phyloP scores from a whole-genome alignment of 1,140 invertebrate genomes.

The Neocloeon triangulifer region DNA sequence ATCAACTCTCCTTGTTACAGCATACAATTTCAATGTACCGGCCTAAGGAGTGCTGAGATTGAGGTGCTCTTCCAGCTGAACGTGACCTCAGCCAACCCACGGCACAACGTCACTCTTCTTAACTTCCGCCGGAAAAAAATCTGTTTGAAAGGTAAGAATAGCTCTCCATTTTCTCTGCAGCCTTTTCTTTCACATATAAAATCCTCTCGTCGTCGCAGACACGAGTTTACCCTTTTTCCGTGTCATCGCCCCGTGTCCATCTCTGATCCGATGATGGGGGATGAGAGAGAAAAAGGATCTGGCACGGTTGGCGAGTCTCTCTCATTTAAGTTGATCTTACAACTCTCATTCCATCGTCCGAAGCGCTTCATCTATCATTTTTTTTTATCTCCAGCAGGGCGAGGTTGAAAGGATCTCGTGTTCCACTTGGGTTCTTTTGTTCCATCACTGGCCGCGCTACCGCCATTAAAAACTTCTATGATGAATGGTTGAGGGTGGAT shows the following conservation, averaged over 20 bases:
- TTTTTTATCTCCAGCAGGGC: too few species aligned
- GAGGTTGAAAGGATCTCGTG: too few species aligned
- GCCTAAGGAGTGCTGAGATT: slow-evolving; percentile 48
- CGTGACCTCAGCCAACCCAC: slow-evolving; percentile 36
- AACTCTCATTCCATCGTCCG: too few species aligned
- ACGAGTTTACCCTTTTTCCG: too few species aligned
- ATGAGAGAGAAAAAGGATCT: not conserved
- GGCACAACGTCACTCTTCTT: slow-evolving; percentile 45
- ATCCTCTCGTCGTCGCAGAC: too few species aligned
- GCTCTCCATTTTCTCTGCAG: not conserved
- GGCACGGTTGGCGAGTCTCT: too few species aligned
- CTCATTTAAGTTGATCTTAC: too few species aligned
- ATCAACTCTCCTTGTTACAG: slow-evolving; percentile 32
- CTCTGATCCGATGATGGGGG: not conserved
- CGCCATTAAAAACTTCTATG: too few species aligned
- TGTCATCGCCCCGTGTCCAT: too few species aligned
- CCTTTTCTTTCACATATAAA: not conserved
- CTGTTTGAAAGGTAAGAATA: slow-evolving; percentile 52
- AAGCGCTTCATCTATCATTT: too few species aligned
- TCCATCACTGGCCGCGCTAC: too few species aligned
- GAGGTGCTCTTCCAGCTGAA: slow-evolving; percentile 50
- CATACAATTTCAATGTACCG: slow-evolving; percentile 54
- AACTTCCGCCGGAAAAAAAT: slow-evolving; percentile 70
- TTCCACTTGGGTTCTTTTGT: too few species aligned
- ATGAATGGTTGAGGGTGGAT: not conserved